phyloP scores from a whole-genome alignment of 30 jellyfish, hydroid and myxozoan species.

The Hydra vulgaris region DNA sequence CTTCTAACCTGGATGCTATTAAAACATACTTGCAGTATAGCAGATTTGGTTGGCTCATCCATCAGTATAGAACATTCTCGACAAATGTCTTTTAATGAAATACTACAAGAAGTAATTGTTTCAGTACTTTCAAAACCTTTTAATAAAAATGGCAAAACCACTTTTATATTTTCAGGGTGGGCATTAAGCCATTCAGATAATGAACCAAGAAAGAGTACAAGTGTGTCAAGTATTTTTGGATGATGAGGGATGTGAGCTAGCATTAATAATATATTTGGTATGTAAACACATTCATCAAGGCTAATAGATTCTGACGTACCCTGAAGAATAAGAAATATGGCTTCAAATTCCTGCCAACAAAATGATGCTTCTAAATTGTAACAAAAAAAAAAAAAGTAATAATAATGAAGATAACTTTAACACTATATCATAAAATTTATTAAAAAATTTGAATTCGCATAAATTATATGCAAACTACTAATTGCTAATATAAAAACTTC shows the following conservation, averaged over 20 bases:
- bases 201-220: slow-evolving; percentile 61
- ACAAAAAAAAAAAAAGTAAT: slow-evolving; percentile 16
- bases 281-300: slow-evolving; percentile 31
- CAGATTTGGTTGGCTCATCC: slow-evolving; percentile 20
- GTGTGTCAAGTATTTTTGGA: slow-evolving; percentile 59
- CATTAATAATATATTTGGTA: slow-evolving; percentile 40
- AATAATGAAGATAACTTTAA: too few relatives aligned
- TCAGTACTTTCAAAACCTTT: slow-evolving; percentile 45
- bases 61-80: slow-evolving; percentile 57
- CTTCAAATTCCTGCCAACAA: slow-evolving; percentile 32
- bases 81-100: slow-evolving; percentile 63
- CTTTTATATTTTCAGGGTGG: slow-evolving; percentile 42
- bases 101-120: slow-evolving; percentile 45
- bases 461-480: too few relatives aligned
- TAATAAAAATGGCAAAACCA: slow-evolving; percentile 50
- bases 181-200: slow-evolving; percentile 72
- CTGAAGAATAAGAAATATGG: slow-evolving; percentile 38
- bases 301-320: slow-evolving; percentile 70
- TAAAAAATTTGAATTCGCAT: too few relatives aligned
- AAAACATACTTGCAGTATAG: slow-evolving; percentile 36
- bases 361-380: slow-evolving; percentile 16
- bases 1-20: slow-evolving; percentile 26
- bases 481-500: too few relatives aligned
- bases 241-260: slow-evolving; percentile 55
- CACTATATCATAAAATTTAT: too few relatives aligned